phyloP scores from a whole-genome alignment of 2,888 invertebrate species.

The Ophraella communa region DNA sequence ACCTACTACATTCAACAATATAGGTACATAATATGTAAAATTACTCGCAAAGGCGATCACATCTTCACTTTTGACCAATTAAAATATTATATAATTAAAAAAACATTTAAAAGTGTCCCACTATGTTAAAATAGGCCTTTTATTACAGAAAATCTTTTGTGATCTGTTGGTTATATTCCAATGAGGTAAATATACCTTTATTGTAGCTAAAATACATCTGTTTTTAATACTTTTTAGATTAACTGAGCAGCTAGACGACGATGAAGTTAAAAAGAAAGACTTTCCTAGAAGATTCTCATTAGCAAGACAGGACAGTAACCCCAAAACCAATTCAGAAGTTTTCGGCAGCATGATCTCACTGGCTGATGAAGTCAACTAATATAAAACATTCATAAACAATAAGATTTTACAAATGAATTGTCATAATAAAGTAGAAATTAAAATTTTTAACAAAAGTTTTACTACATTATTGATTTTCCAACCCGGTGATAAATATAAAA shows the following conservation, averaged over 20 bases:
- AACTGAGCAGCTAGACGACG: constrained; percentile 18
- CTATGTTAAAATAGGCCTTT: too few species aligned
- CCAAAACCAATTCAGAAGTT: constrained; percentile 44
- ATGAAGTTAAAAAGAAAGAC: constrained; percentile 9
- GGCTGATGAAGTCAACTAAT: constrained; percentile 50
- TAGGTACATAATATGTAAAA: too few species aligned
- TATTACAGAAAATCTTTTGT: too few species aligned
- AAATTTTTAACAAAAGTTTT: neutral
- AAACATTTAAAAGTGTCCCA: too few species aligned
- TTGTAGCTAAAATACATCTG: neutral
- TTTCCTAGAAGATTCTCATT: constrained; percentile 37
- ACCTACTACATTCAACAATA: neutral
- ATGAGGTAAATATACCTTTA: too few species aligned
- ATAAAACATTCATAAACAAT: neutral
- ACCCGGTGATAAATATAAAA: too few species aligned
- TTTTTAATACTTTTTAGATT: constrained; percentile 1
- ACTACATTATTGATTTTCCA: too few species aligned
- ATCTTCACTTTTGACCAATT: too few species aligned
- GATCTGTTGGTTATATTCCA: too few species aligned
- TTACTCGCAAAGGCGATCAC: too few species aligned
- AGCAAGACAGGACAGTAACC: constrained; percentile 28
- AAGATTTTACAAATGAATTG: neutral
- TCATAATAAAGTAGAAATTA: neutral
- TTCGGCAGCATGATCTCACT: constrained; percentile 59
- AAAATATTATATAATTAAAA: too few species aligned